Evolutionary conservation across 2,888 invertebrate genomes (phyloP), one percentile per base, ranked within the genome.

Genomic region (Eucera pruinosa): DNA sequence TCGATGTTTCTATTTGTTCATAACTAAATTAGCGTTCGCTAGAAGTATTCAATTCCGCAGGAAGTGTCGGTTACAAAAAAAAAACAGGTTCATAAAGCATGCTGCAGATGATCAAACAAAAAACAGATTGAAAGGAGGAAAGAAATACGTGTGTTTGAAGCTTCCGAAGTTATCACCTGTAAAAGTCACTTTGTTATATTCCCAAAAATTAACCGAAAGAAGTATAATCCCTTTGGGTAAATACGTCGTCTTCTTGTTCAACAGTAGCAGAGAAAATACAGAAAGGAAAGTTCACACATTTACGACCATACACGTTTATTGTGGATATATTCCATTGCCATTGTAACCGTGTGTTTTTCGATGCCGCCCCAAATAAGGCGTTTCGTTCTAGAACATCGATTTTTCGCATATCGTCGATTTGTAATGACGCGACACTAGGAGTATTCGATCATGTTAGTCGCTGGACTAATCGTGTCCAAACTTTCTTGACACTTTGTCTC

Each of bases 1-100:
- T 89, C 87, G 88, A 89, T 88, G 86, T 89, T 90, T 89, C 84
- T 90, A 89, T 89, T 89, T 86, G 85, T 88, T 89, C 86, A 86
- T 89, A 90, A 86, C 69, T 84, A 86, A 64, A 89, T 90, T 89
- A 89, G 88, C 86, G 85, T 86, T 86, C 85, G 71, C 78, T 84
- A 85, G 65, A 67, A 45, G 48, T 69, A 71, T 72, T 55, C 54
- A 66, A 79, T 82, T 81, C 61, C 50, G 61, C 67, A 36, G 82
- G 83, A 84, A 85, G 79, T 87, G 87, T 88, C 86, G 84, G 86
- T 77, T 88, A 84, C 13, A 9, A 48, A 33, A 7, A 33, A 33
- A 33, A 7, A 33, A 33, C 7, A 7, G 33, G 33, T 5, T 36
- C 11, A 36, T 9, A 11, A 11, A 11, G 11, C 36, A 36, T 6